Percentiles rank a stretch among this genome's conserved stretches.
These are phyloP conservation scores for Lethrus apterus DNA, from an alignment of 1,140 invertebrate species.

Conservation along the genomic window DNA sequence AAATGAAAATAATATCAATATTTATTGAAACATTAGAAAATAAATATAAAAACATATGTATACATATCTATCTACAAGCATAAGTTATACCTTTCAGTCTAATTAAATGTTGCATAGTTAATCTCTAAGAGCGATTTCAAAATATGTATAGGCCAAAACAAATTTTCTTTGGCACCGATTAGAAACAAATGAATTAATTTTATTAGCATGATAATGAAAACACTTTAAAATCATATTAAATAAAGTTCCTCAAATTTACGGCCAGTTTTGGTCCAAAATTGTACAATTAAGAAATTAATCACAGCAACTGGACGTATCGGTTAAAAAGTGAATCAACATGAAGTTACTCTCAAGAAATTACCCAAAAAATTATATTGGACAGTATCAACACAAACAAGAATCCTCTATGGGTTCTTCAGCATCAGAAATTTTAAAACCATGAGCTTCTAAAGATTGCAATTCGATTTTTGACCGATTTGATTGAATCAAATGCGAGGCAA, in stretches of 20 bases:
- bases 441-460: constrained; percentile 67
- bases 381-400: constrained; percentile 33
- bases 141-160: too few relatives aligned
- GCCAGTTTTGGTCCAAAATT: neutral
- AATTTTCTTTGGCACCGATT: too few relatives aligned
- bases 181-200: too few relatives aligned
- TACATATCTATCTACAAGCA: neutral
- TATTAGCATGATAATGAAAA: too few relatives aligned
- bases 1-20: too few relatives aligned
- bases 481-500: constrained; percentile 69
- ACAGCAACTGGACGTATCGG: constrained; percentile 12
- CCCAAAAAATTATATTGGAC: too few relatives aligned
- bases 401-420: constrained; percentile 49
- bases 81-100: constrained; percentile 3
- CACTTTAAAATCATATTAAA: too few relatives aligned
- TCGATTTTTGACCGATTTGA: constrained; percentile 75
- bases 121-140: neutral
- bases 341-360: too few relatives aligned
- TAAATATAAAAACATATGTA: too few relatives aligned
- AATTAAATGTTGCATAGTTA: neutral
- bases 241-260: neutral
- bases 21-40: too few relatives aligned
- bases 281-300: too few relatives aligned
- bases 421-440: constrained; percentile 68
- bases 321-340: too few relatives aligned